A percentile compares a stretch with the other conserved stretches of the same genome.
These are phyloP conservation scores for Holotrichia oblita DNA, from an alignment of 1,140 invertebrate genomes.

Conservation along the genomic window DNA sequence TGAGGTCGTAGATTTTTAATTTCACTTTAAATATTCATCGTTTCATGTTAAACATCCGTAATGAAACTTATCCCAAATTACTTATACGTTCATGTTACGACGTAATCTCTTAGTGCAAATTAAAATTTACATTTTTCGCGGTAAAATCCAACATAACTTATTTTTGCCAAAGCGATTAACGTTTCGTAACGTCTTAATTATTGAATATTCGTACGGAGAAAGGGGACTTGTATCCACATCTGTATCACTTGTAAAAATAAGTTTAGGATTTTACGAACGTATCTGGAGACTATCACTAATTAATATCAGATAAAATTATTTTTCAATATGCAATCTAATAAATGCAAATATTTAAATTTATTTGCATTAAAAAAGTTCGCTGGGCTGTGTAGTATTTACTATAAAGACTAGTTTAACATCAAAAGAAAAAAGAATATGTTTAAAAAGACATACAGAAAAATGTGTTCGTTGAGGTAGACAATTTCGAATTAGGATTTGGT, in stretches of 20 bases:
- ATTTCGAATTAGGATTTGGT: too few relatives aligned
- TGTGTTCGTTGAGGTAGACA: too few relatives aligned
- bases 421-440: too few relatives aligned
- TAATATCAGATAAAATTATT: too few relatives aligned
- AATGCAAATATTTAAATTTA: too few relatives aligned
- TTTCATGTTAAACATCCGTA: background rate
- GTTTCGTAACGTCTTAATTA: slow-evolving; percentile 36
- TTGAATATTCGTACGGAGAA: background rate
- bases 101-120: background rate
- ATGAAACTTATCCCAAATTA: slow-evolving; percentile 3
- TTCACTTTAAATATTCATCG: slow-evolving; percentile 23
- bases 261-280: background rate
- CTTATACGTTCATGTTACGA: background rate
- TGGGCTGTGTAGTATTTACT: too few relatives aligned
- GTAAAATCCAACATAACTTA: background rate
- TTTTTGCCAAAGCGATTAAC: background rate
- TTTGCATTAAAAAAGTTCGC: too few relatives aligned
- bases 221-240: too few relatives aligned
- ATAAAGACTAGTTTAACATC: too few relatives aligned
- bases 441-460: too few relatives aligned
- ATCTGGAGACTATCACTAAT: background rate
- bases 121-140: slow-evolving; percentile 5
- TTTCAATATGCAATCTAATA: too few relatives aligned
- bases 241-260: background rate
- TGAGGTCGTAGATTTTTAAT: background rate